These are phyloP conservation scores for Eristalis pertinax DNA, from an alignment of 2,888 invertebrate species.

Conservation along the genomic window DNA sequence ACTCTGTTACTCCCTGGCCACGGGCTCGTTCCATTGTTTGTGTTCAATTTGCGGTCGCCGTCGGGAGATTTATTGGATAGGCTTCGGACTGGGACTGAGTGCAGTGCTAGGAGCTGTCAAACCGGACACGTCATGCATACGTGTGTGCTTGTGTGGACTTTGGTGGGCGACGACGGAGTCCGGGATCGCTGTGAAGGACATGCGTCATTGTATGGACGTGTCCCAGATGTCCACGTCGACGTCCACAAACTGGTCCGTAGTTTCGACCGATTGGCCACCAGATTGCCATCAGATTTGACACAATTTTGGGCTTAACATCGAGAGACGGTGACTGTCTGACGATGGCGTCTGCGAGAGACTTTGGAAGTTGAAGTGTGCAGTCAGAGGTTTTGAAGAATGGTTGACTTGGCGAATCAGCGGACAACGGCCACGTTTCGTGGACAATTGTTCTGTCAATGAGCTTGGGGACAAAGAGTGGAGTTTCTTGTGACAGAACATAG, in stretches of 20 bases:
- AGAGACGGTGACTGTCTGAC: background rate
- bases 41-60: conserved; percentile 48
- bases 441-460: too few species aligned
- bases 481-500: too few species aligned
- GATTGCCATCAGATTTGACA: background rate
- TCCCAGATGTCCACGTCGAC: background rate
- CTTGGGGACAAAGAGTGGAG: too few species aligned
- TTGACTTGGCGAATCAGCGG: too few species aligned
- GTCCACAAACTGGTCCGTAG: background rate
- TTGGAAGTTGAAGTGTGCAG: background rate
- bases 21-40: conserved; percentile 56
- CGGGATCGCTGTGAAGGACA: background rate
- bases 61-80: conserved; percentile 49
- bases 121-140: conserved; percentile 22
- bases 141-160: background rate
- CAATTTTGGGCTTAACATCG: background rate
- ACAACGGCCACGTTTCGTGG: too few species aligned
- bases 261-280: background rate
- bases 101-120: conserved; percentile 46
- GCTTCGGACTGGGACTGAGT: conserved; percentile 10
- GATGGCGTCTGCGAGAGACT: background rate
- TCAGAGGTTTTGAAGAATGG: background rate
- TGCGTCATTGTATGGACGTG: background rate
- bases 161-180: background rate
- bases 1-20: background rate